phyloP scores from a whole-genome alignment of 2,888 invertebrate species.

The Scrobipalpa costella region DNA sequence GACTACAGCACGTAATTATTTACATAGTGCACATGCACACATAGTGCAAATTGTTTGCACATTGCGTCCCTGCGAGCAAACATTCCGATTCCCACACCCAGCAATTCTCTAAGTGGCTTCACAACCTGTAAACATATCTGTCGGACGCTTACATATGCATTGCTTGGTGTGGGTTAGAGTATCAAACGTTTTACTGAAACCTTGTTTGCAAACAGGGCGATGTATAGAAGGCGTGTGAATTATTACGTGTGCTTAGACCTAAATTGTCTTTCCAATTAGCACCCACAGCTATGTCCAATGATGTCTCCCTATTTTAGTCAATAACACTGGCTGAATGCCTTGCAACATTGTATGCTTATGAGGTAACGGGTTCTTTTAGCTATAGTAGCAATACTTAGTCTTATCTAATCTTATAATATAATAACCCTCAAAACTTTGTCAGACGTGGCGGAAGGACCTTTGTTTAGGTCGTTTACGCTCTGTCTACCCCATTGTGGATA shows the following conservation, averaged over 20 bases:
- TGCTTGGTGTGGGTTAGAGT: neutral
- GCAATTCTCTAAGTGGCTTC: constrained; percentile 14
- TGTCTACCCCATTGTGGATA: no score
- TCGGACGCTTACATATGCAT: neutral
- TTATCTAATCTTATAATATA: no score
- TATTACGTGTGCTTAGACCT: neutral
- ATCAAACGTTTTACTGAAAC: neutral
- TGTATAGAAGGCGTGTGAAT: neutral
- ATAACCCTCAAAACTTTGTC: no score
- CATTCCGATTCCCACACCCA: constrained; percentile 21
- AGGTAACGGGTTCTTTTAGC: neutral
- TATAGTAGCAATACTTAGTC: neutral
- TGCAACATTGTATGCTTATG: constrained; percentile 33
- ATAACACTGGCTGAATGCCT: constrained; percentile 40
- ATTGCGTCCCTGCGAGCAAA: constrained; percentile 36
- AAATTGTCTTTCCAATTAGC: constrained; percentile 17
- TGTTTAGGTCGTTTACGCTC: no score
- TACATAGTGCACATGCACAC: constrained; percentile 41
- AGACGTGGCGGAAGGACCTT: no score
- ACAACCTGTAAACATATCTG: neutral
- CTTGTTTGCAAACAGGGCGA: constrained; percentile 1
- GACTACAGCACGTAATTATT: constrained; percentile 35
- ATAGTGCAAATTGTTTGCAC: constrained; percentile 48
- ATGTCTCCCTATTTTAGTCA: constrained; percentile 46
- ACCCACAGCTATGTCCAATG: constrained; percentile 26